Evolutionary conservation across 2,888 invertebrate genomes (phyloP).

Genomic region (Morpho achilles): DNA sequence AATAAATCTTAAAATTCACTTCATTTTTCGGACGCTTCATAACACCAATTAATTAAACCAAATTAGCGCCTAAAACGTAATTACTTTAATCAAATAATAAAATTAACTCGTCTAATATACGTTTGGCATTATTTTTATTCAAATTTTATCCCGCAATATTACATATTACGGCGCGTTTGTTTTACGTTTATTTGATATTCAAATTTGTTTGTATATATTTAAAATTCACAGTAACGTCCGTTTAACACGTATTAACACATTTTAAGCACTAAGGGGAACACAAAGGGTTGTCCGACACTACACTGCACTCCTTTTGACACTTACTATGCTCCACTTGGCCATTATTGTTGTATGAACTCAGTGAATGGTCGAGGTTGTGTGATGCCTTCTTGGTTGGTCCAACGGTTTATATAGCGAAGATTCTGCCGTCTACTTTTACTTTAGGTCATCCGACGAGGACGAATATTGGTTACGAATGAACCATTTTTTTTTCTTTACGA

Average conservation of each 20-base stretch:
- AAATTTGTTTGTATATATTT: too few species aligned
- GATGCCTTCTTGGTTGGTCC: constrained; percentile 46
- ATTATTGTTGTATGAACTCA: constrained; percentile 49
- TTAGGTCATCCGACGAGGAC: constrained; percentile 62
- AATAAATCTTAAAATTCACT: constrained; percentile 3
- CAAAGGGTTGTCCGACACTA: constrained; percentile 18
- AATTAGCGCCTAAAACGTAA: too few species aligned
- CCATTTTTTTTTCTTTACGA: constrained; percentile 39
- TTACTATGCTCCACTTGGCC: constrained; percentile 74
- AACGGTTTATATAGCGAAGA: constrained; percentile 62
- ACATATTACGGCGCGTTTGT: too few species aligned
- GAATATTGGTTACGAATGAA: constrained; percentile 56
- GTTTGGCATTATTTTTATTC: too few species aligned
- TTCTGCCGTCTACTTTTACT: constrained; percentile 71
- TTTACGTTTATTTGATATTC: too few species aligned
- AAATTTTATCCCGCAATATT: too few species aligned
- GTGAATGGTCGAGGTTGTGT: constrained; percentile 54
- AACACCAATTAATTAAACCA: too few species aligned
- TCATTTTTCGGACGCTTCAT: too few species aligned
- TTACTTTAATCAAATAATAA: too few species aligned
- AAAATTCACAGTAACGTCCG: too few species aligned
- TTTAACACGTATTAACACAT: too few species aligned
- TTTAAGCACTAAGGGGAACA: not conserved
- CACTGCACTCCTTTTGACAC: constrained; percentile 68
- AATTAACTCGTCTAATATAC: too few species aligned